A percentile compares a stretch with the other conserved stretches of the same genome.
These are phyloP conservation scores for Anolis apletophallus DNA, from an alignment of 2,797 vertebrate genomes.

Conservation along the genomic window DNA sequence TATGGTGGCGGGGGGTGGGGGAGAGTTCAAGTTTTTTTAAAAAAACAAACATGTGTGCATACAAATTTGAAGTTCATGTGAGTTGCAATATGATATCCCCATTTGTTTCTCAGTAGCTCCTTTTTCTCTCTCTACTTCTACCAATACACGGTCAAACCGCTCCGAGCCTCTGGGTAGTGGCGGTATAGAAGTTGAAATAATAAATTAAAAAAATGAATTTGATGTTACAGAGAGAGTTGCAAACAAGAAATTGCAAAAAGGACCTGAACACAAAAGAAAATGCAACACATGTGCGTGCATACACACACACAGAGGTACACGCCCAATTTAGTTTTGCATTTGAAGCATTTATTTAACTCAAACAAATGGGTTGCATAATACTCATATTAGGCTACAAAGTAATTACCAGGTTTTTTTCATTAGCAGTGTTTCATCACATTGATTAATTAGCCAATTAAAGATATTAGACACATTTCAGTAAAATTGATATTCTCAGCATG, in stretches of 20 bases:
- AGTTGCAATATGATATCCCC: no score
- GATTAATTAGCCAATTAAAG: conserved; percentile 4
- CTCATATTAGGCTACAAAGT: conserved; percentile 1
- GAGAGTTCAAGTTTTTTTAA: no score
- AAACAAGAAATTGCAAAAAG: background rate
- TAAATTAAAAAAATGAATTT: no score
- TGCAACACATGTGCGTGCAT: background rate
- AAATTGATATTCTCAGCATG: background rate
- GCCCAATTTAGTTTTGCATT: background rate
- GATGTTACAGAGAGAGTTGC: background rate
- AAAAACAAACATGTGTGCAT: no score
- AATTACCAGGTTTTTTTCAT: background rate
- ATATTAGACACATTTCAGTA: conserved; percentile 1
- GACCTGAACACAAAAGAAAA: background rate
- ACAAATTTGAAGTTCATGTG: no score
- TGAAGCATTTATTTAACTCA: background rate
- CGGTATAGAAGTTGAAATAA: no score
- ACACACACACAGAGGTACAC: background rate
- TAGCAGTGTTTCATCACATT: background rate
- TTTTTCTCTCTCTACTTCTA: background rate
- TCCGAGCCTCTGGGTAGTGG: no score
- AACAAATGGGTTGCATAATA: background rate
- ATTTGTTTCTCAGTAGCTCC: background rate
- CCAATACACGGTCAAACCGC: background rate
- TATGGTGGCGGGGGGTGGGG: no score